Evolutionary conservation across 2,797 vertebrate species (phyloP).

Genomic region (Sylvia borin): DNA sequence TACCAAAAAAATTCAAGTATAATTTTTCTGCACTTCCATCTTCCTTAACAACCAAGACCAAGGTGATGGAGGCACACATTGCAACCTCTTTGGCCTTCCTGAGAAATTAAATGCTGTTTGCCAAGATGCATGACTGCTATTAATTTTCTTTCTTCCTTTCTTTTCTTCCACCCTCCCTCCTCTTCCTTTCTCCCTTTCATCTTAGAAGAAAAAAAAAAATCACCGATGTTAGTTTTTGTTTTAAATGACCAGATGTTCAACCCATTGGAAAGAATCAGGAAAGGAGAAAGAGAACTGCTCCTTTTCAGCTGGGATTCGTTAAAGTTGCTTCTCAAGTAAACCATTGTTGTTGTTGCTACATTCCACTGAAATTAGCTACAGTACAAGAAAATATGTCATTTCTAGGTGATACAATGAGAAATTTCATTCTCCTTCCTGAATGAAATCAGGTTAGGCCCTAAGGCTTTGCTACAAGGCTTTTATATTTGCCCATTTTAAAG

Average conservation of each 20-base stretch:
- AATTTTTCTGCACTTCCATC: background rate
- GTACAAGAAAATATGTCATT: background rate
- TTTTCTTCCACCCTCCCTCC: background rate
- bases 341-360: background rate
- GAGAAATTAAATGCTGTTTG: background rate
- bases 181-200: background rate
- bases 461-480: background rate
- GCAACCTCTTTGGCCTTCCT: background rate
- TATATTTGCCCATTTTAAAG: background rate
- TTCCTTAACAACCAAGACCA: background rate
- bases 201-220: background rate
- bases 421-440: background rate
- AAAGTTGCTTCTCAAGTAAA: background rate
- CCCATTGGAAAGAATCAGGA: background rate
- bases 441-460: background rate
- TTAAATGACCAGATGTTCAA: background rate
- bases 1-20: background rate
- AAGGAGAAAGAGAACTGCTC: background rate
- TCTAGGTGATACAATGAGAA: background rate
- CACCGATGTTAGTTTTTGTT: background rate
- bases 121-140: background rate
- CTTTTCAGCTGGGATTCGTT: background rate
- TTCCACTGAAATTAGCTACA: background rate
- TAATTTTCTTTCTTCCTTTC: background rate
- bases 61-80: background rate